phyloP scores from a whole-genome alignment of 2,113 vertebrate species.

The Phrynocephalus versicolor region DNA sequence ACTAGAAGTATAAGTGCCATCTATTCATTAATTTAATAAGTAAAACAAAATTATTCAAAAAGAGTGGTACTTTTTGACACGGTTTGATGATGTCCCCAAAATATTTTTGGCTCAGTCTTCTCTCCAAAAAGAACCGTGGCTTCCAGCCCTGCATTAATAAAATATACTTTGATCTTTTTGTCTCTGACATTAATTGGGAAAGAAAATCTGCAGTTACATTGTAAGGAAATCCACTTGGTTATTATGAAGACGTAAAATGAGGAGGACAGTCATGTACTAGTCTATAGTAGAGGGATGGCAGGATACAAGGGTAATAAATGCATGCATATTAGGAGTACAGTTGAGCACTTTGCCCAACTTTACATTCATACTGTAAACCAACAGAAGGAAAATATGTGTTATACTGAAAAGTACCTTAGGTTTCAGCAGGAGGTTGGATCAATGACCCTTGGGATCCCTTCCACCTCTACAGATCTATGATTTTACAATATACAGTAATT shows the following conservation, averaged over 20 bases:
- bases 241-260: no score
- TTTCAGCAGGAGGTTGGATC: neutral
- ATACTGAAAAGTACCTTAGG: neutral
- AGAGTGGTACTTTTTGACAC: neutral
- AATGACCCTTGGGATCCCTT: no score
- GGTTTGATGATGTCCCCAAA: conserved; percentile 5
- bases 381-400: neutral
- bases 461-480: no score
- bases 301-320: neutral
- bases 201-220: neutral
- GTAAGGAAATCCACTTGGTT: neutral
- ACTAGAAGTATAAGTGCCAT: neutral
- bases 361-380: neutral
- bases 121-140: neutral
- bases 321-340: neutral
- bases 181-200: neutral
- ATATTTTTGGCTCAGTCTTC: neutral
- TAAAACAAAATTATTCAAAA: neutral
- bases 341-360: neutral
- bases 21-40: neutral
- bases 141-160: neutral
- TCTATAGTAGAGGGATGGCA: neutral
- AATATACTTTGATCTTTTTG: neutral
- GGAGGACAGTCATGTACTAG: neutral
- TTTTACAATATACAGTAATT: neutral